Conservation (phyloP, 1,140 invertebrate genomes). For the Macrosteles quadrilineatus region DNA sequence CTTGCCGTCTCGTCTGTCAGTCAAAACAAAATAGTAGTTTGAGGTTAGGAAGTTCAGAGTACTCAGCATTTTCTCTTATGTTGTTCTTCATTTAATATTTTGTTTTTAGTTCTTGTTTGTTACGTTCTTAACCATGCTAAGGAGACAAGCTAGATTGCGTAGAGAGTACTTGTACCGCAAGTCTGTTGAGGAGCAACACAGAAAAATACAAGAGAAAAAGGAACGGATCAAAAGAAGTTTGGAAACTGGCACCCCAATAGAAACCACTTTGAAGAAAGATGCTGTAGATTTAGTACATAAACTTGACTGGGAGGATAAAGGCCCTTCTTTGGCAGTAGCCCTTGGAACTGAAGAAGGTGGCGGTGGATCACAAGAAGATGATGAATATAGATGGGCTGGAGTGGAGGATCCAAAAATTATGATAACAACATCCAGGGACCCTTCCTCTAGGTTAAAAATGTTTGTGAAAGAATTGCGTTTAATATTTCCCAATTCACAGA, state of each 20-base stretch:
- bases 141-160: slow-evolving; percentile 85
- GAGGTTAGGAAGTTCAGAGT: too few relatives aligned
- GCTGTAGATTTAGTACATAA: slow-evolving; percentile 80
- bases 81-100: too few relatives aligned
- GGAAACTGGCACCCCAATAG: slow-evolving; percentile 81
- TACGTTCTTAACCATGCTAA: too few relatives aligned
- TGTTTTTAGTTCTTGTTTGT: too few relatives aligned
- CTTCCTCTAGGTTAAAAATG: slow-evolving; percentile 93
- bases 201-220: slow-evolving; percentile 88
- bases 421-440: slow-evolving; percentile 96
- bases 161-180: slow-evolving; percentile 95
- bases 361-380: slow-evolving; percentile 78
- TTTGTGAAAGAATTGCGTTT: slow-evolving; percentile 97
- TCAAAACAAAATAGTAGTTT: too few relatives aligned
- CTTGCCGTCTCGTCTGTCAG: too few relatives aligned
- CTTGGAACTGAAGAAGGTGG: slow-evolving; percentile 69
- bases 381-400: slow-evolving; percentile 98
- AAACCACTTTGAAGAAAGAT: slow-evolving; percentile 77
- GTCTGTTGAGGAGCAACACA: slow-evolving; percentile 81
- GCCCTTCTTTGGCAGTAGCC: slow-evolving; percentile 68
- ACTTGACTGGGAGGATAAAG: slow-evolving; percentile 87
- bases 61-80: too few relatives aligned
- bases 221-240: slow-evolving; percentile 77
- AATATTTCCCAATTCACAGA: slow-evolving; percentile 95
- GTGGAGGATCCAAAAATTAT: slow-evolving; percentile 98